Conservation (phyloP, 2,888 invertebrate genomes). For the Limenitis camilla region DNA sequence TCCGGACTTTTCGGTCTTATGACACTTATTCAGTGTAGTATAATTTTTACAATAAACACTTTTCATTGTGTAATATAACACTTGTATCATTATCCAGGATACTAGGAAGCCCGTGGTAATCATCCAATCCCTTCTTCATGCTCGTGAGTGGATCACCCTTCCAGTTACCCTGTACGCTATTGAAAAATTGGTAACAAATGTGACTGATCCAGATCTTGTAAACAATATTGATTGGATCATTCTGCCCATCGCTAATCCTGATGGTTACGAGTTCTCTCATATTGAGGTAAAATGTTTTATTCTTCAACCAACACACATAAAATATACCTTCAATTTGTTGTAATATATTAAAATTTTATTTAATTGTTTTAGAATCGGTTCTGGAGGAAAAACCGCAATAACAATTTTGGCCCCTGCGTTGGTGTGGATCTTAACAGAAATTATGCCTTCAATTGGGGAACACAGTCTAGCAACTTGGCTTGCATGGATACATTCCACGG, state of each 20-base stretch:
- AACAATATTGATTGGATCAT: slow-evolving; percentile 78
- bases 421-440: slow-evolving; percentile 86
- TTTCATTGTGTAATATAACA: not conserved
- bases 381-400: slow-evolving; percentile 80
- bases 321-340: no score
- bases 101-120: slow-evolving; percentile 68
- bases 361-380: slow-evolving; percentile 71
- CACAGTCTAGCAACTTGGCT: slow-evolving; percentile 54
- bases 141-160: slow-evolving; percentile 81
- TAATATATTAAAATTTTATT: no score
- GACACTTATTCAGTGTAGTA: no score
- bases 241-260: slow-evolving; percentile 79
- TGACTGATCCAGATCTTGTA: slow-evolving; percentile 65
- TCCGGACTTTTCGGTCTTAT: no score
- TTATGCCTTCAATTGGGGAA: slow-evolving; percentile 80
- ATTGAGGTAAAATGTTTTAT: slow-evolving; percentile 45
- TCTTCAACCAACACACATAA: no score
- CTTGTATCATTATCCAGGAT: slow-evolving; percentile 31
- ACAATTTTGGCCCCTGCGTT: slow-evolving; percentile 64
- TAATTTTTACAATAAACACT: no score
- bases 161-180: slow-evolving; percentile 77
- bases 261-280: slow-evolving; percentile 79
- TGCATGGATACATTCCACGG: slow-evolving; percentile 80
- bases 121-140: slow-evolving; percentile 76
- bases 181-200: slow-evolving; percentile 75